Conservation (phyloP, 2,797 vertebrate species). For the Fratercula arctica region DNA sequence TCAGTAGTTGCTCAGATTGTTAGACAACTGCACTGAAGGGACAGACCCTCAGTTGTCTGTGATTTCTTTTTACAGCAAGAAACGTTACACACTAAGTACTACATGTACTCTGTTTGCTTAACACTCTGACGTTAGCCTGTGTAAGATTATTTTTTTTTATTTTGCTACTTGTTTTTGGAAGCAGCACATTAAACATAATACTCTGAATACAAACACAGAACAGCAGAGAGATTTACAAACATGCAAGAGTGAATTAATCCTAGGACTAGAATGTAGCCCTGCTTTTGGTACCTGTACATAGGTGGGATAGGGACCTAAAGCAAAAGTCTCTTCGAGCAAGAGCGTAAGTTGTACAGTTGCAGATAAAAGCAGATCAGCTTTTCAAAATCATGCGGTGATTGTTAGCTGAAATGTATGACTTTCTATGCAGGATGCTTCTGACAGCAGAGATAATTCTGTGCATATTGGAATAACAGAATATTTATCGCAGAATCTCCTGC, state of each 20-base stretch:
- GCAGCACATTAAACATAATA: neutral
- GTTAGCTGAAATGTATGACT: neutral
- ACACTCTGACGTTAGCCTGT: neutral
- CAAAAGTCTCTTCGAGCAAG: neutral
- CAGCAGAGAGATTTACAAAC: neutral
- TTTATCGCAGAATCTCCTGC: neutral
- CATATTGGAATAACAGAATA: neutral
- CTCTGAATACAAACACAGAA: neutral
- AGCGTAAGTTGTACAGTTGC: neutral
- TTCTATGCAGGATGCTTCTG: neutral
- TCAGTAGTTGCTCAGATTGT: neutral
- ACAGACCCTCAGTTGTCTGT: neutral
- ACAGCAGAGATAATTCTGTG: neutral
- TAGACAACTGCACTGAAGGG: neutral
- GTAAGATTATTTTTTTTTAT: neutral
- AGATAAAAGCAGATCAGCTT: neutral
- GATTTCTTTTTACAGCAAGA: neutral
- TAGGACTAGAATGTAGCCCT: neutral
- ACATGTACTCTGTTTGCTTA: neutral
- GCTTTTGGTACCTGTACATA: neutral
- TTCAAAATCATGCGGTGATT: neutral
- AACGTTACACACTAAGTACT: neutral
- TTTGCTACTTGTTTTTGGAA: neutral
- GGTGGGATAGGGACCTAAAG: neutral
- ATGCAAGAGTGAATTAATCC: neutral